A percentile compares a stretch with the other conserved stretches of the same genome.
These are phyloP conservation scores for Metopia argyrocephala DNA, from an alignment of 2,888 invertebrate genomes.

Conservation along the genomic window DNA sequence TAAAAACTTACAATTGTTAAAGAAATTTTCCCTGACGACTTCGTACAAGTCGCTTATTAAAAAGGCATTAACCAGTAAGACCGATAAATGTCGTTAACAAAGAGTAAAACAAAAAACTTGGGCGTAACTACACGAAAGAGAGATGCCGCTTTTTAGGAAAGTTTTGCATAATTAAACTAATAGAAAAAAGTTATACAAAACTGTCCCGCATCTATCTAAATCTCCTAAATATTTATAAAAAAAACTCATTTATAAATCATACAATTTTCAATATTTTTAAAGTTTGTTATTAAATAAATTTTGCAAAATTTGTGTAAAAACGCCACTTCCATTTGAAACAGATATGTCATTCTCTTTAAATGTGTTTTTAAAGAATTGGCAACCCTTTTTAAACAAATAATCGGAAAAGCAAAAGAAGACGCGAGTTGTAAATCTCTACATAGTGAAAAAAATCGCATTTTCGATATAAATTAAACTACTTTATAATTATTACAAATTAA, in stretches of 20 bases:
- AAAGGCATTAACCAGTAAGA: conserved; percentile 59
- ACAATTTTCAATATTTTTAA: too few relatives aligned
- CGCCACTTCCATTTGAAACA: background rate
- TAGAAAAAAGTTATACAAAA: background rate
- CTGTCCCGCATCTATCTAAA: too few relatives aligned
- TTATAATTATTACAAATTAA: conserved; percentile 11
- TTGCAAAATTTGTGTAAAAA: background rate
- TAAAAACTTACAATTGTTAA: conserved; percentile 69
- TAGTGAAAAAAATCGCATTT: conserved; percentile 53
- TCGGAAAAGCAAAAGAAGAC: conserved; percentile 54
- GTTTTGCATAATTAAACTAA: background rate
- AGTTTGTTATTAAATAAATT: too few relatives aligned
- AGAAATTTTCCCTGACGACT: conserved; percentile 63
- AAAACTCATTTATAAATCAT: too few relatives aligned
- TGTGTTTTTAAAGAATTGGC: conserved; percentile 1
- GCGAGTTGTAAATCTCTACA: conserved; percentile 58
- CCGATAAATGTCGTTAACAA: conserved; percentile 41
- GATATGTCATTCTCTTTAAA: background rate
- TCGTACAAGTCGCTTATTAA: conserved; percentile 47
- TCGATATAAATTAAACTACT: conserved; percentile 10
- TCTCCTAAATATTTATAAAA: too few relatives aligned
- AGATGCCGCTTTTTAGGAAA: background rate
- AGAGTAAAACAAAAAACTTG: background rate
- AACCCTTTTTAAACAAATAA: conserved; percentile 50
- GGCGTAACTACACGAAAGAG: conserved; percentile 26